A percentile compares a stretch with the other conserved stretches of the same genome.
These are phyloP conservation scores for Andrena trimmerana DNA, from an alignment of 2,888 invertebrate genomes.

Conservation along the genomic window DNA sequence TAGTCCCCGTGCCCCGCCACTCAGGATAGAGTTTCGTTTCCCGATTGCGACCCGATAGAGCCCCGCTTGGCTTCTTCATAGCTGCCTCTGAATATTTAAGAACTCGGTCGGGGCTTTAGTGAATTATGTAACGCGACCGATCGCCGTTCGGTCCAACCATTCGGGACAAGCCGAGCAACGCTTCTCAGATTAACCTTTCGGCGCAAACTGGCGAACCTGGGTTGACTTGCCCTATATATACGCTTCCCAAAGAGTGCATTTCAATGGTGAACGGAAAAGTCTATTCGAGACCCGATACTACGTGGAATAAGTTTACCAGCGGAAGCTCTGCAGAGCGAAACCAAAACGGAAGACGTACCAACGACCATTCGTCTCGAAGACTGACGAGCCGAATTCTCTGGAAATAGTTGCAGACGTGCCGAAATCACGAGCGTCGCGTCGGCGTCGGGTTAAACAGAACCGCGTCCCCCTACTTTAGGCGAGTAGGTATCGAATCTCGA, in stretches of 20 bases:
- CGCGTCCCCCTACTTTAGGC: constrained; percentile 6
- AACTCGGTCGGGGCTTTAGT: background rate
- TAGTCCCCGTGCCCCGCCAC: constrained; percentile 28
- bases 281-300: no score
- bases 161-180: background rate
- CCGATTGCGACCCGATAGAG: constrained; percentile 33
- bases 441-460: background rate
- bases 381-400: background rate
- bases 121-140: constrained; percentile 21
- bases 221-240: background rate
- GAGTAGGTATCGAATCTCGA: constrained; percentile 2
- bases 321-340: background rate
- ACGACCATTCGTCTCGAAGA: constrained; percentile 2
- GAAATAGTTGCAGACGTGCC: background rate
- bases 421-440: background rate
- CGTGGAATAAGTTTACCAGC: no score
- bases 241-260: background rate
- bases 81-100: constrained; percentile 44
- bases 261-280: no score
- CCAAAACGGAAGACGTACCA: background rate
- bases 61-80: constrained; percentile 41
- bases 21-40: constrained; percentile 40
- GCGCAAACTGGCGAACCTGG: background rate
- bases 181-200: background rate
- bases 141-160: background rate